Evolutionary conservation across 2,888 invertebrate genomes (phyloP).

Genomic region (Ceramica pisi): DNA sequence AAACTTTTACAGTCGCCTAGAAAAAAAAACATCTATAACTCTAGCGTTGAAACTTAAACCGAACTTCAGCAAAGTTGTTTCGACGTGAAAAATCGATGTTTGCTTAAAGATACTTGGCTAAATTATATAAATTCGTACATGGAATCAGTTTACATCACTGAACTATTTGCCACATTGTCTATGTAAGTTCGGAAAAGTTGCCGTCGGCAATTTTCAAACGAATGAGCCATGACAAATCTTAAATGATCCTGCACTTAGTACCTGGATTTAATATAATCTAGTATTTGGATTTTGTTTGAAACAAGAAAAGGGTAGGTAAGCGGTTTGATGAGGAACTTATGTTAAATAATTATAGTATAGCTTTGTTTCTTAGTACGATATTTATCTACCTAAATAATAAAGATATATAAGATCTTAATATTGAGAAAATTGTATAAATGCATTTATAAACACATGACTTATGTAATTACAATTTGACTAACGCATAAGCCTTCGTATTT

Average conservation of each 20-base stretch:
- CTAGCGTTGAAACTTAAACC: conserved; percentile 19
- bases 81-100: not conserved
- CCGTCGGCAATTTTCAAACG: conserved; percentile 63
- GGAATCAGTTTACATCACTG: conserved; percentile 1
- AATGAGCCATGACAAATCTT: conserved; percentile 6
- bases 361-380: not conserved
- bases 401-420: conserved; percentile 16
- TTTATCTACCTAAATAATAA: conserved; percentile 11
- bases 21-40: not conserved
- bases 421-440: conserved; percentile 8
- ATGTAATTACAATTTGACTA: conserved; percentile 21
- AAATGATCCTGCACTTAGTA: not conserved
- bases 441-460: not conserved
- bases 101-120: not conserved
- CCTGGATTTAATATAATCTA: not conserved
- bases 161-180: conserved; percentile 22
- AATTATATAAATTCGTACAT: not conserved
- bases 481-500: conserved; percentile 2
- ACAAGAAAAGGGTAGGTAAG: conserved; percentile 31
- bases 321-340: conserved; percentile 33
- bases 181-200: conserved; percentile 61
- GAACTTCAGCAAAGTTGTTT: conserved; percentile 38
- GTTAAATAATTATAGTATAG: conserved; percentile 10
- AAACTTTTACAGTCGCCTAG: conserved; percentile 15
- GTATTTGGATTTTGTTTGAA: conserved; percentile 8